Conservation (phyloP, 2,797 vertebrate species). For the Anabas testudineus region DNA sequence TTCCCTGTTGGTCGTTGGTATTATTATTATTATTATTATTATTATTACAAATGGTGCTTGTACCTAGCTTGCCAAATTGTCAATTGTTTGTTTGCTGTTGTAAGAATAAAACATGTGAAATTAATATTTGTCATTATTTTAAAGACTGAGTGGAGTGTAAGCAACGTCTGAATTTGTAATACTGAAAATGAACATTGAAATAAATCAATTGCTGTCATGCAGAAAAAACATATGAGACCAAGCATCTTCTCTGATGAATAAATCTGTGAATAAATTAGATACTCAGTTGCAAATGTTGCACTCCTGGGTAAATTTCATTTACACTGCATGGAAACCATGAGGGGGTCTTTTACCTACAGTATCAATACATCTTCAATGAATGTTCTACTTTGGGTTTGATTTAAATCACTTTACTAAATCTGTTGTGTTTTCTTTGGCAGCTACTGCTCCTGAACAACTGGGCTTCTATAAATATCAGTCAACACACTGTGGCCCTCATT, state of each 20-base stretch:
- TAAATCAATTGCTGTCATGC: constrained; percentile 13
- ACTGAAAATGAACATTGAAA: not conserved
- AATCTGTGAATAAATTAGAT: constrained; percentile 69
- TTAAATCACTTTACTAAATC: not conserved
- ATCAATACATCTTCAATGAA: not conserved
- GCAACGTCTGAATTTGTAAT: not conserved
- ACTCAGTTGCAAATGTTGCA: constrained; percentile 59
- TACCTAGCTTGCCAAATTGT: not conserved
- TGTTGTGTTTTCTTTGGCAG: constrained; percentile 46
- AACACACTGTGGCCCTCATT: constrained; percentile 40
- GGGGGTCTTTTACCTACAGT: not conserved
- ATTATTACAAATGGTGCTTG: not conserved
- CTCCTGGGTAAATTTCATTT: constrained; percentile 25
- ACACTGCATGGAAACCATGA: constrained; percentile 8
- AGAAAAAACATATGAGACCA: constrained; percentile 30
- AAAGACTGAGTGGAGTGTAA: not conserved
- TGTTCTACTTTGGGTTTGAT: constrained; percentile 5
- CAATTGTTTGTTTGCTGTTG: not conserved
- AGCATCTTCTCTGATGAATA: constrained; percentile 55
- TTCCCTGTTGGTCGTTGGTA: not conserved
- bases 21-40: constrained; percentile 7
- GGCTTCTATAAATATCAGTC: constrained; percentile 36
- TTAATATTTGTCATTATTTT: not conserved
- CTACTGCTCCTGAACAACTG: constrained; percentile 61
- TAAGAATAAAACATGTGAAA: not conserved